These are phyloP conservation scores for Mylabris phalerata DNA, from an alignment of 1,140 invertebrate genomes.

Conservation along the genomic window DNA sequence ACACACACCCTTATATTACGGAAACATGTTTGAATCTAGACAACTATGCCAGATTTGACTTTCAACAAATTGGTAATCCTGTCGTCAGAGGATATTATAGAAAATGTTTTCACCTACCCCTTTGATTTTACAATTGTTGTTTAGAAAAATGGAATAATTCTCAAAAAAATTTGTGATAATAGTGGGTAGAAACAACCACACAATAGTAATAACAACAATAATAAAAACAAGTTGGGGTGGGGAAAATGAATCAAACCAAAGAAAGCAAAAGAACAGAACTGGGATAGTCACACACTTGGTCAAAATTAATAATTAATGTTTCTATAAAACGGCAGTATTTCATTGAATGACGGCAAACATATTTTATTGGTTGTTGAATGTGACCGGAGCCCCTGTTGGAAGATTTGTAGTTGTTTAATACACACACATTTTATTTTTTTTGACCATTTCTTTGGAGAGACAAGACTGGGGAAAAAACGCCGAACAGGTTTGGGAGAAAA, in stretches of 20 bases:
- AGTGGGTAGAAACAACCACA: too few species aligned
- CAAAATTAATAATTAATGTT: constrained; percentile 33
- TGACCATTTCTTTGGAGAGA: neutral
- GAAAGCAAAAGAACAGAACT: constrained; percentile 22
- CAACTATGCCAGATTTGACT: neutral
- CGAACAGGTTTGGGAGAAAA: too few species aligned
- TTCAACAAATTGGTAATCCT: constrained; percentile 30
- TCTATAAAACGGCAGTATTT: constrained; percentile 27
- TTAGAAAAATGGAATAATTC: too few species aligned
- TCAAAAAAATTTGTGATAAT: too few species aligned
- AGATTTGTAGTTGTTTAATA: constrained; percentile 32
- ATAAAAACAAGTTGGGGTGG: too few species aligned
- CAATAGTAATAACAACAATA: too few species aligned
- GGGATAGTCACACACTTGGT: constrained; percentile 10
- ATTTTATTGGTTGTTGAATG: constrained; percentile 32
- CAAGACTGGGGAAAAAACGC: too few species aligned
- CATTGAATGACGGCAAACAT: constrained; percentile 27
- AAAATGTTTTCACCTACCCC: constrained; percentile 13
- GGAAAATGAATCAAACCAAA: constrained; percentile 14
- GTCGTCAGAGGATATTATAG: constrained; percentile 25
- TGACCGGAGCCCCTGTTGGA: constrained; percentile 17
- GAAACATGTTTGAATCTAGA: constrained; percentile 23
- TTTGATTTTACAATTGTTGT: too few species aligned
- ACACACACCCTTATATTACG: constrained; percentile 17
- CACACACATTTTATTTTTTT: constrained; percentile 25